phyloP scores from a whole-genome alignment of 2,888 invertebrate genomes.

The Watsonalla binaria region DNA sequence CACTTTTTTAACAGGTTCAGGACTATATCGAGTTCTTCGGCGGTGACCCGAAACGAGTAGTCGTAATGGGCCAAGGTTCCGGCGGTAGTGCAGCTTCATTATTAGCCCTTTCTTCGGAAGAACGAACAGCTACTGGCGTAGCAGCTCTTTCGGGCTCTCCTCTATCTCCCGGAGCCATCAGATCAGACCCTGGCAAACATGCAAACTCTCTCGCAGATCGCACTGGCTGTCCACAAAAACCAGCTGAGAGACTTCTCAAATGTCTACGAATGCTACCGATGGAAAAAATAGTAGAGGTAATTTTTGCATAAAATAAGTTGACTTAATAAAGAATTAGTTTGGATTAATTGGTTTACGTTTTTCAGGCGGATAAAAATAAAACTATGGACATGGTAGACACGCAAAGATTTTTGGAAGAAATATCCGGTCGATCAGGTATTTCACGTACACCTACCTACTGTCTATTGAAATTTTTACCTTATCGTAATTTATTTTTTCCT shows the following conservation, averaged over 20 bases:
- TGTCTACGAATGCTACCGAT: slow-evolving; percentile 80
- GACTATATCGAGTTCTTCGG: slow-evolving; percentile 88
- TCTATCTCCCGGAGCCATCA: slow-evolving; percentile 84
- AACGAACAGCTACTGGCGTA: slow-evolving; percentile 80
- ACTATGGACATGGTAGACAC: slow-evolving; percentile 77
- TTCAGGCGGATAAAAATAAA: slow-evolving; percentile 79
- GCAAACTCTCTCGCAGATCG: slow-evolving; percentile 79
- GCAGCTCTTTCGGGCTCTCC: slow-evolving; percentile 88
- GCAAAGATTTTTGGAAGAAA: slow-evolving; percentile 80
- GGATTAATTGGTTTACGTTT: slow-evolving; percentile 7
- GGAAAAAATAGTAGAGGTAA: slow-evolving; percentile 59
- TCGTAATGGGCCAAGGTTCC: slow-evolving; percentile 87
- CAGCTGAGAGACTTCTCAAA: slow-evolving; percentile 80
- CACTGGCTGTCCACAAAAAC: slow-evolving; percentile 80
- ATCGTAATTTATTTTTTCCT: no score
- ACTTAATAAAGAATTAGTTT: not conserved
- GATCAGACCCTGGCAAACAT: slow-evolving; percentile 80
- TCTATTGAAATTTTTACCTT: not conserved
- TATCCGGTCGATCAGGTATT: slow-evolving; percentile 75
- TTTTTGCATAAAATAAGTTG: not conserved
- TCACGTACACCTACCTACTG: not conserved
- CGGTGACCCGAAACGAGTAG: slow-evolving; percentile 84
- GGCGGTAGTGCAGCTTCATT: slow-evolving; percentile 87
- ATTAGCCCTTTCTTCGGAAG: slow-evolving; percentile 81
- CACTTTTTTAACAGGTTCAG: slow-evolving; percentile 45